Percentiles rank a stretch among this genome's conserved stretches.
Conservation (phyloP, 2,888 invertebrate genomes). For the Aricia artaxerxes region DNA sequence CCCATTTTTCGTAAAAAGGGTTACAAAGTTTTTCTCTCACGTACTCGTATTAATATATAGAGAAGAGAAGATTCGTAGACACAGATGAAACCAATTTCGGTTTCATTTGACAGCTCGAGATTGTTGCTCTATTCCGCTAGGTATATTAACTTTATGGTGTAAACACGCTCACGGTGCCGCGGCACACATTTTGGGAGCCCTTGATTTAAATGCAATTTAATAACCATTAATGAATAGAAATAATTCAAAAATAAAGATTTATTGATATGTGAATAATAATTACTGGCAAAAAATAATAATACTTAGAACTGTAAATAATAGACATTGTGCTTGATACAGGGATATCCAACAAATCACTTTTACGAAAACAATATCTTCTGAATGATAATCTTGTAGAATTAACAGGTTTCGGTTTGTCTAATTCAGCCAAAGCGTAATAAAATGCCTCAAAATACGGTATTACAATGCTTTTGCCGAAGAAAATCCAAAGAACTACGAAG, state of each 20-base stretch:
- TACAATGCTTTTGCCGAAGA: constrained; percentile 53
- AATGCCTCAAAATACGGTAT: constrained; percentile 56
- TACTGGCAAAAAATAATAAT: constrained; percentile 35
- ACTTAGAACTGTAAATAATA: constrained; percentile 28
- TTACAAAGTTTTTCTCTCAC: no score
- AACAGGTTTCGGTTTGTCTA: neutral
- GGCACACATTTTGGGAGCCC: no score
- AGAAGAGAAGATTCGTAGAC: no score
- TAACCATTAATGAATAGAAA: neutral
- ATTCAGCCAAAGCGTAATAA: constrained; percentile 46
- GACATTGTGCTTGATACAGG: constrained; percentile 45
- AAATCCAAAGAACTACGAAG: constrained; percentile 56
- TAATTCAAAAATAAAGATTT: constrained; percentile 27
- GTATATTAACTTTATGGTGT: no score
- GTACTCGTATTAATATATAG: no score
- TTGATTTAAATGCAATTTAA: neutral
- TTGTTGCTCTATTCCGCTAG: no score
- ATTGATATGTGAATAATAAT: constrained; percentile 30
- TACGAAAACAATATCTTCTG: constrained; percentile 66
- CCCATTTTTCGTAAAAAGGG: no score
- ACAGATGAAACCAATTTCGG: no score
- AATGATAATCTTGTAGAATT: constrained; percentile 51
- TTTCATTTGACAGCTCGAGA: no score
- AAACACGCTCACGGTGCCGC: no score
- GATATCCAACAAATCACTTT: constrained; percentile 65